These are phyloP conservation scores for Drosophila leonis DNA, from an alignment of 2,888 invertebrate species.

Conservation along the genomic window DNA sequence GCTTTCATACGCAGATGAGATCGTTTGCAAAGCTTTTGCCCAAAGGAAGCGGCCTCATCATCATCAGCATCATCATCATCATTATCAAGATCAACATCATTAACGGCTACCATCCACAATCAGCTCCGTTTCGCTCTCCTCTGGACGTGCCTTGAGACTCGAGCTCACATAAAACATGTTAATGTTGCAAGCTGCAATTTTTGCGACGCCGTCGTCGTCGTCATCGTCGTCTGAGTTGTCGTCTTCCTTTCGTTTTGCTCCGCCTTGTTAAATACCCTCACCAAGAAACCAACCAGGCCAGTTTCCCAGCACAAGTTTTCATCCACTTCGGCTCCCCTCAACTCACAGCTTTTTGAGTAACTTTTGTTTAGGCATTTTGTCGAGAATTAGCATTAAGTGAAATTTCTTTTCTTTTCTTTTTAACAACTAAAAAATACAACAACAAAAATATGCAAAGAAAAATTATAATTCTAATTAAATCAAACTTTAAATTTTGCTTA, in stretches of 20 bases:
- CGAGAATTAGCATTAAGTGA: background rate
- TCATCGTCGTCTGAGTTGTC: slow-evolving; percentile 19
- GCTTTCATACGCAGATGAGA: slow-evolving; percentile 43
- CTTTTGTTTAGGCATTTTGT: background rate
- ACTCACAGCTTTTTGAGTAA: background rate
- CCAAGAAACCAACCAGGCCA: background rate
- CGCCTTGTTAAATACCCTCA: slow-evolving; percentile 35
- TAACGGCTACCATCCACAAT: slow-evolving; percentile 7
- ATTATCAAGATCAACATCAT: slow-evolving; percentile 12
- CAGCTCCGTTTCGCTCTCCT: slow-evolving; percentile 18
- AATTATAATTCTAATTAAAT: too few relatives aligned
- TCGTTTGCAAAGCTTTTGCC: slow-evolving; percentile 29
- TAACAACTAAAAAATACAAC: background rate
- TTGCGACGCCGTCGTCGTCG: slow-evolving; percentile 27
- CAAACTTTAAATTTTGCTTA: too few relatives aligned
- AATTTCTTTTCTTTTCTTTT: background rate
- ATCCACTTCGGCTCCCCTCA: background rate
- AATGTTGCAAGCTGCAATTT: slow-evolving; percentile 77
- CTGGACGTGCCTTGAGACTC: slow-evolving; percentile 11
- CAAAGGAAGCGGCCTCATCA: slow-evolving; percentile 30
- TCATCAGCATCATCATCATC: slow-evolving; percentile 10
- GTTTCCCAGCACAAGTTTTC: background rate
- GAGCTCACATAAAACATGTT: slow-evolving; percentile 65
- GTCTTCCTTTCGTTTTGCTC: slow-evolving; percentile 24
- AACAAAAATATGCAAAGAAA: too few relatives aligned